These are phyloP conservation scores for Lepidothrix coronata DNA, from an alignment of 2,113 vertebrate genomes.

Conservation along the genomic window DNA sequence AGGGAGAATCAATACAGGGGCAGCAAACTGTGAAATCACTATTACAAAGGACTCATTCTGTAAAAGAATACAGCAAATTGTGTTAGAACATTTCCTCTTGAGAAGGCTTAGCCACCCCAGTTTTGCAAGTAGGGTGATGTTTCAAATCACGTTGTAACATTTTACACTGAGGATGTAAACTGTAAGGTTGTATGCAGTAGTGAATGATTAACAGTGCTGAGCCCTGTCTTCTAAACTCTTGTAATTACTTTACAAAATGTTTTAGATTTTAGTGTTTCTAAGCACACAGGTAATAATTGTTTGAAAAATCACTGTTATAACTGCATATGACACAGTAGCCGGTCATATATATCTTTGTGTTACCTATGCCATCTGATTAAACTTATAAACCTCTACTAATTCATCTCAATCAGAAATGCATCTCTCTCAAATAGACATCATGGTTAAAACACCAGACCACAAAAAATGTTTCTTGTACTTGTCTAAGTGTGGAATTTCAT, in stretches of 20 bases:
- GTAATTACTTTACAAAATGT: background rate
- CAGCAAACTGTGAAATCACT: constrained; percentile 15
- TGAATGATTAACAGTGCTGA: background rate
- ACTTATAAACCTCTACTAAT: background rate
- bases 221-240: background rate
- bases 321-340: background rate
- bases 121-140: background rate
- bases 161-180: background rate
- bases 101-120: background rate
- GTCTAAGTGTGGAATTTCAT: background rate
- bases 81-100: background rate
- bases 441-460: background rate
- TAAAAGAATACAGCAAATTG: background rate
- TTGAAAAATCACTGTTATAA: background rate
- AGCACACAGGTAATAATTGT: background rate
- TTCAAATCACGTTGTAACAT: background rate
- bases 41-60: background rate
- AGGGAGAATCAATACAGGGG: background rate
- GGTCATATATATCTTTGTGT: background rate
- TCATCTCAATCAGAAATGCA: background rate
- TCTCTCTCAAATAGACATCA: background rate
- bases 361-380: background rate
- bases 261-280: background rate
- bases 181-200: background rate
- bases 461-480: background rate